These are phyloP conservation scores for Callipepla squamata DNA, from an alignment of 2,113 vertebrate genomes.

Conservation along the genomic window DNA sequence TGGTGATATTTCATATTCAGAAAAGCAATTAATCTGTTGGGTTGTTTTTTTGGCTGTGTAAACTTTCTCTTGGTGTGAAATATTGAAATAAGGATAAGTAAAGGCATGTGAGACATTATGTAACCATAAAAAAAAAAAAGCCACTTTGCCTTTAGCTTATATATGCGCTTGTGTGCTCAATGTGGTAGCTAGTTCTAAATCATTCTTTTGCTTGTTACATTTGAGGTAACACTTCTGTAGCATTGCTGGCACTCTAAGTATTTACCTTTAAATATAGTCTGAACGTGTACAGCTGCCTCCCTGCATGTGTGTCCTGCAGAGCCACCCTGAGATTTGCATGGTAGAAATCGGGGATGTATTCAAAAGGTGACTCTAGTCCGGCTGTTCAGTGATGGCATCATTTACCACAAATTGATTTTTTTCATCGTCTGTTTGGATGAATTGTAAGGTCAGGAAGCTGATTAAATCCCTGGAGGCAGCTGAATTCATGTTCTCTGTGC, in stretches of 20 bases:
- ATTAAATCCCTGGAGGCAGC: neutral
- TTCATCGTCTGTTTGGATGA: neutral
- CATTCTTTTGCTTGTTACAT: neutral
- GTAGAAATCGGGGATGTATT: neutral
- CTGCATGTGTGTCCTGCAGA: neutral
- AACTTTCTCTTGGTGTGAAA: neutral
- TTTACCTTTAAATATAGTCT: neutral
- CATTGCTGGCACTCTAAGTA: neutral
- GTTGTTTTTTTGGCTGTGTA: neutral
- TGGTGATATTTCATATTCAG: neutral
- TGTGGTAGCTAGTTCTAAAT: neutral
- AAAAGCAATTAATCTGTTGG: neutral
- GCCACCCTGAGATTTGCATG: neutral
- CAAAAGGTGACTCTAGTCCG: neutral
- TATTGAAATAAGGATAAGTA: neutral
- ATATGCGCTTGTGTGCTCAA: accelerated
- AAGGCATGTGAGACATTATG: neutral
- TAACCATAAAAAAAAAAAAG: neutral
- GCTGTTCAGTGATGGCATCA: accelerated
- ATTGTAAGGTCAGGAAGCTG: neutral
- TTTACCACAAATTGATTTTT: neutral
- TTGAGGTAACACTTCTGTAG: neutral
- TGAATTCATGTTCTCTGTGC: neutral
- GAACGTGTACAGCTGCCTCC: neutral
- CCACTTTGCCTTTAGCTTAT: neutral